Conservation (phyloP, 2,113 vertebrate species). For the Trichomycterus rosablanca region DNA sequence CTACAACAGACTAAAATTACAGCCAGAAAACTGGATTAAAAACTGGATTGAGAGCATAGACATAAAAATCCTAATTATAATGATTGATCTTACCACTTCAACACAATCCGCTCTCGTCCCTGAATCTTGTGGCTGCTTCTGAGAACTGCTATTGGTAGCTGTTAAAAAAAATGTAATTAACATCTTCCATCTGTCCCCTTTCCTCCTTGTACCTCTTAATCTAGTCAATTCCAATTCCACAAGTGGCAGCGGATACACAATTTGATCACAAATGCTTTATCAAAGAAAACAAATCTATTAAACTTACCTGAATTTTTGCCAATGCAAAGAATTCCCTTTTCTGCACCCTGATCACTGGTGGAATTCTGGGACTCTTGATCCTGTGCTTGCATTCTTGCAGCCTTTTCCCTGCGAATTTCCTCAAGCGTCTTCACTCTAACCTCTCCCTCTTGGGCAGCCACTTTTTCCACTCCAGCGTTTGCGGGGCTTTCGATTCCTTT, state of each 20-base stretch:
- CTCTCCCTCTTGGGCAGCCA: slow-evolving; percentile 35
- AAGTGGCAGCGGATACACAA: too few species aligned
- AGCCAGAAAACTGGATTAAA: too few species aligned
- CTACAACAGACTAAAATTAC: slow-evolving; percentile 30
- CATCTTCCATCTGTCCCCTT: too few species aligned
- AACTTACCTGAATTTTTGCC: slow-evolving; percentile 60
- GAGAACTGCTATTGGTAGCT: slow-evolving; percentile 30
- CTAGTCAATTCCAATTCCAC: too few species aligned
- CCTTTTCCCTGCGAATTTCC: slow-evolving; percentile 89
- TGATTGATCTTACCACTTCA: slow-evolving; percentile 44
- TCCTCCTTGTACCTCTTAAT: too few species aligned
- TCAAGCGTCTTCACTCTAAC: slow-evolving; percentile 85
- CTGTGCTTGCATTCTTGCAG: slow-evolving; percentile 69
- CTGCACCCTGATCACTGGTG: slow-evolving; percentile 38
- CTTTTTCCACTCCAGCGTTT: slow-evolving; percentile 29
- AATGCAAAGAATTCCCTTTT: slow-evolving; percentile 57
- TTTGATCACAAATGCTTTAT: background rate
- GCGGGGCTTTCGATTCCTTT: slow-evolving; percentile 15
- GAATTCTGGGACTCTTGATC: background rate
- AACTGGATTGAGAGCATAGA: background rate
- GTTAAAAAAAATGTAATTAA: slow-evolving; percentile 19
- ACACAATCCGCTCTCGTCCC: slow-evolving; percentile 33
- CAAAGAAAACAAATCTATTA: slow-evolving; percentile 42
- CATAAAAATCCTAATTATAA: background rate
- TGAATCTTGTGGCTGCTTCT: slow-evolving; percentile 34